A percentile compares a stretch with the other conserved stretches of the same genome.
These are phyloP conservation scores for Ochlodes sylvanus DNA, from an alignment of 2,888 invertebrate species.

Conservation along the genomic window DNA sequence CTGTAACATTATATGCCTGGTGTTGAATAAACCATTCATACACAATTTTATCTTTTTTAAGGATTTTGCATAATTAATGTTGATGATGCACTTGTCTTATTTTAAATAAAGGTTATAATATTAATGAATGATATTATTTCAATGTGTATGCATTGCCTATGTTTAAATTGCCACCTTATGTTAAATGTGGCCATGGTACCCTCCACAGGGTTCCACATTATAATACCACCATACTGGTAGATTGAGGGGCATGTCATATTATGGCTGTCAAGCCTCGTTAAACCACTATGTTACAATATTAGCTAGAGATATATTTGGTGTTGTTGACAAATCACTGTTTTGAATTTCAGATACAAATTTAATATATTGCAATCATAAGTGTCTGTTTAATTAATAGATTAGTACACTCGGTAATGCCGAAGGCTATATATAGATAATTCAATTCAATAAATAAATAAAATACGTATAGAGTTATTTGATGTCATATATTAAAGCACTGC, in stretches of 20 bases:
- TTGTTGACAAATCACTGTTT: constrained; percentile 15
- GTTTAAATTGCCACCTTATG: not conserved
- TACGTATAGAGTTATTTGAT: constrained; percentile 2
- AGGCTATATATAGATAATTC: constrained; percentile 3
- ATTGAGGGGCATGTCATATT: not conserved
- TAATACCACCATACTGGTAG: not conserved
- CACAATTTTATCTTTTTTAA: not conserved
- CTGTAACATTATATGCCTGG: too few relatives aligned
- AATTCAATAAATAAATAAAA: not conserved
- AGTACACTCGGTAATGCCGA: not conserved
- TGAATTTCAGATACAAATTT: constrained; percentile 8
- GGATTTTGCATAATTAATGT: not conserved
- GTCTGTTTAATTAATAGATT: constrained; percentile 2
- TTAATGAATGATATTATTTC: not conserved
- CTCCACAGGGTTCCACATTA: not conserved
- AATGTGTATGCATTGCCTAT: not conserved
- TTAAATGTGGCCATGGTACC: not conserved
- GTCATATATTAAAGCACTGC: constrained; percentile 9
- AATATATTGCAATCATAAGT: constrained; percentile 18
- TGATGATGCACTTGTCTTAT: too few relatives aligned
- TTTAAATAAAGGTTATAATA: too few relatives aligned
- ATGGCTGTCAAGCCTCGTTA: not conserved
- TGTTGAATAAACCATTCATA: too few relatives aligned
- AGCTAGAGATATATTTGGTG: constrained; percentile 20
- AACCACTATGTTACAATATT: not conserved